Percentiles rank a stretch among this genome's conserved stretches.
These are phyloP conservation scores for Heliconius congener DNA, from an alignment of 1,140 invertebrate genomes.

Conservation along the genomic window DNA sequence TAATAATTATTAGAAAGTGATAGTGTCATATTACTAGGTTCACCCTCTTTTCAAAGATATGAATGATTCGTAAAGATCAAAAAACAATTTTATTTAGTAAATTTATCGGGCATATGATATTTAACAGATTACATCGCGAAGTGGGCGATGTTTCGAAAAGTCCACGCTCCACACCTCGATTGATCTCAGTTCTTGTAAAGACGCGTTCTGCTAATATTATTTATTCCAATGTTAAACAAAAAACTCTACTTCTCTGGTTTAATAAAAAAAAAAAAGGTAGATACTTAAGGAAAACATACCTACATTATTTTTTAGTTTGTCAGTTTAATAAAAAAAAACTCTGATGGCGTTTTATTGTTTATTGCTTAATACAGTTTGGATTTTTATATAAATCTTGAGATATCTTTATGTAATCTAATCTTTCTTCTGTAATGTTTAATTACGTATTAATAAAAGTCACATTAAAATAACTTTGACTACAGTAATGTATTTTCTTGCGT, in stretches of 20 bases:
- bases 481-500: not conserved
- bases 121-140: not conserved
- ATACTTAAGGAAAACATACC: no score
- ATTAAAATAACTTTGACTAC: not conserved
- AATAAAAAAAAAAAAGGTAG: not conserved
- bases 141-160: not conserved
- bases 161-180: not conserved
- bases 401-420: not conserved
- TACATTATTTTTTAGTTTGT: no score
- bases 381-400: no score
- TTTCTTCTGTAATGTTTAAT: not conserved
- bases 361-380: not conserved
- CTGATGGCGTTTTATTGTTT: no score
- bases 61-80: not conserved
- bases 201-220: not conserved
- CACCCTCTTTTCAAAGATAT: not conserved
- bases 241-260: not conserved
- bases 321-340: no score
- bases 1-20: not conserved
- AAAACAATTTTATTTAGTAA: not conserved
- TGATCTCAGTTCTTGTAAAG: not conserved
- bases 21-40: not conserved
- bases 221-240: not conserved
- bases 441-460: not conserved
- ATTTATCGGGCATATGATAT: not conserved